Evolutionary conservation across 2,113 vertebrate species (phyloP).

Genomic region (Spizaetus ornatus): DNA sequence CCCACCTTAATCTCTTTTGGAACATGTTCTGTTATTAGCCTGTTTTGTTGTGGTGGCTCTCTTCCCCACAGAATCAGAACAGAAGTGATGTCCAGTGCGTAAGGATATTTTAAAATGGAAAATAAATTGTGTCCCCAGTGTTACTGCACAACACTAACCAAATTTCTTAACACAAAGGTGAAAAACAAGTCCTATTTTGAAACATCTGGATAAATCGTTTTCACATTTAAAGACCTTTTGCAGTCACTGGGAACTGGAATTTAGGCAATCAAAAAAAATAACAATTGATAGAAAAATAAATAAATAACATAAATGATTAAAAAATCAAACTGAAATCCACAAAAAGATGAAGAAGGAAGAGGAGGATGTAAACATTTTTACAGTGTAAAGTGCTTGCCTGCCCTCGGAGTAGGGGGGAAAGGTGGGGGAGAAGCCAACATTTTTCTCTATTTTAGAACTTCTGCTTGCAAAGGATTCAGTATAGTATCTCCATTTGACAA

Average conservation of each 20-base stretch:
- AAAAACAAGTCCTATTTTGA: neutral
- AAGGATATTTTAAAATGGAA: neutral
- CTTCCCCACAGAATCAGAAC: neutral
- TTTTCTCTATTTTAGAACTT: neutral
- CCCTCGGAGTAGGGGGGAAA: neutral
- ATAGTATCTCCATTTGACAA: neutral
- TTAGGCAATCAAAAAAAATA: neutral
- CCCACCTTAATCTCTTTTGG: neutral
- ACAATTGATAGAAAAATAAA: neutral
- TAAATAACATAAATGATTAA: neutral
- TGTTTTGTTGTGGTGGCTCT: neutral
- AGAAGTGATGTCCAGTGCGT: neutral
- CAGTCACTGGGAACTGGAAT: neutral
- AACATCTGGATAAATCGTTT: neutral
- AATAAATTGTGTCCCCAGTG: neutral
- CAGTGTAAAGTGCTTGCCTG: neutral
- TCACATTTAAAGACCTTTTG: neutral
- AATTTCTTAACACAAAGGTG: neutral
- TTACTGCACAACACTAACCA: neutral
- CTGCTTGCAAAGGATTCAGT: neutral
- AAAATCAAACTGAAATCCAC: neutral
- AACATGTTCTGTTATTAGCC: neutral
- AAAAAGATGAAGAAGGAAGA: neutral
- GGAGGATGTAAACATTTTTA: neutral
- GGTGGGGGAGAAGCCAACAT: rapidly evolving